Evolutionary conservation across 2,888 invertebrate species (phyloP).

Genomic region (Pyrrhia umbra): DNA sequence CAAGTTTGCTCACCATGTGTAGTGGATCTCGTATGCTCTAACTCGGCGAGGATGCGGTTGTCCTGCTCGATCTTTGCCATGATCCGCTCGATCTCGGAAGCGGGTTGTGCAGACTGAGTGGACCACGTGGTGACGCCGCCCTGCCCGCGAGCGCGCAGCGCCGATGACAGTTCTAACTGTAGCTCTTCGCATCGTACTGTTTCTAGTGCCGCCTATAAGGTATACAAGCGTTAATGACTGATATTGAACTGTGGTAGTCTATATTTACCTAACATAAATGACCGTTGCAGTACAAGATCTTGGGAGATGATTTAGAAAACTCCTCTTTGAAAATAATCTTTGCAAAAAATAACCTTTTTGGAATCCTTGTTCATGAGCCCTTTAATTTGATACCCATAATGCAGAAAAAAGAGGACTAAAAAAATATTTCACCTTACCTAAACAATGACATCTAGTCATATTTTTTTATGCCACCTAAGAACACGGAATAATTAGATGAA

Average conservation of each 20-base stretch:
- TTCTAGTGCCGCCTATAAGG: conserved; percentile 90
- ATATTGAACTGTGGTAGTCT: background rate
- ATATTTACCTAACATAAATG: background rate
- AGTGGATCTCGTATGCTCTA: conserved; percentile 95
- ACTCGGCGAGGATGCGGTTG: conserved; percentile 96
- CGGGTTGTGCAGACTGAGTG: conserved; percentile 85
- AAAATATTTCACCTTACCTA: too few species aligned
- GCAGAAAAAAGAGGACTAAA: too few species aligned
- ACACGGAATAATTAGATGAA: too few species aligned
- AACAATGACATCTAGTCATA: too few species aligned
- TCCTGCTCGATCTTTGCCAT: conserved; percentile 98
- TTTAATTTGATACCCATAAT: too few species aligned
- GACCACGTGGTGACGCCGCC: conserved; percentile 81
- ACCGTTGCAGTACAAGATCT: too few species aligned
- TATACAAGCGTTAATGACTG: background rate
- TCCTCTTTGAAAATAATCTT: too few species aligned
- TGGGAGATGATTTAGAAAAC: too few species aligned
- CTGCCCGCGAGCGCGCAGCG: conserved; percentile 89
- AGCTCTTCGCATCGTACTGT: conserved; percentile 96
- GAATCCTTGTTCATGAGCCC: too few species aligned
- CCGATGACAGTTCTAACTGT: conserved; percentile 95
- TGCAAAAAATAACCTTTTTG: too few species aligned
- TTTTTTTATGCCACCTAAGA: too few species aligned
- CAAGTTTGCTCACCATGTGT: conserved; percentile 88
- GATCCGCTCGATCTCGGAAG: conserved; percentile 96